Conservation (phyloP, 2,888 invertebrate genomes). For the Lamproptera curius region DNA sequence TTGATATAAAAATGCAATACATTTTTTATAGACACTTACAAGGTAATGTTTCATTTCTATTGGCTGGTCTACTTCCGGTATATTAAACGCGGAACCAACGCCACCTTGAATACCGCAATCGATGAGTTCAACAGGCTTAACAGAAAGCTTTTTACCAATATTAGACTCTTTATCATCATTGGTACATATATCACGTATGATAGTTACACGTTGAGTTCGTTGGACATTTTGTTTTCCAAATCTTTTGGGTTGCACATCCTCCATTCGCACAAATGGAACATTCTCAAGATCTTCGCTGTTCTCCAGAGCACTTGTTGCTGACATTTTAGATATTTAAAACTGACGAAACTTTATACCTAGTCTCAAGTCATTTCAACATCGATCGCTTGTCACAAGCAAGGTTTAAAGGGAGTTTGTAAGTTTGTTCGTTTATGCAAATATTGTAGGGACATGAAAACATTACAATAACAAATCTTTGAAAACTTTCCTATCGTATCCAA, state of each 20-base stretch:
- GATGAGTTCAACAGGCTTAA: constrained; percentile 47
- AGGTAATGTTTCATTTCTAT: neutral
- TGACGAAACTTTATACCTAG: no score
- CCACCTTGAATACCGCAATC: constrained; percentile 30
- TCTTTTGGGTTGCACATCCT: constrained; percentile 59
- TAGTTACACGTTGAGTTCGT: constrained; percentile 29
- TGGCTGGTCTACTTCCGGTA: constrained; percentile 35
- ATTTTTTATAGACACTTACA: neutral
- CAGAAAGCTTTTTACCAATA: constrained; percentile 59
- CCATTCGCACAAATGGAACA: constrained; percentile 62
- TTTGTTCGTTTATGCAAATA: neutral
- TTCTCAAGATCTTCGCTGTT: constrained; percentile 54
- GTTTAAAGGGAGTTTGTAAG: no score
- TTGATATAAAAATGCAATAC: no score
- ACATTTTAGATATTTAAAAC: constrained; percentile 47
- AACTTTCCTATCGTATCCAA: constrained; percentile 5
- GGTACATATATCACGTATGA: constrained; percentile 25
- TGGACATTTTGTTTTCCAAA: constrained; percentile 30
- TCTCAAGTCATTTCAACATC: no score
- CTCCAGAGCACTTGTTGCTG: constrained; percentile 46
- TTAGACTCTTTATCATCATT: constrained; percentile 51
- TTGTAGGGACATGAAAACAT: neutral
- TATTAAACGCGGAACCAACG: constrained; percentile 42
- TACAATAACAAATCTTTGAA: constrained; percentile 8
- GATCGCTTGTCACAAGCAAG: no score